These are phyloP conservation scores for Gallinago jamesoni DNA, from an alignment of 2,113 vertebrate genomes.

Conservation along the genomic window DNA sequence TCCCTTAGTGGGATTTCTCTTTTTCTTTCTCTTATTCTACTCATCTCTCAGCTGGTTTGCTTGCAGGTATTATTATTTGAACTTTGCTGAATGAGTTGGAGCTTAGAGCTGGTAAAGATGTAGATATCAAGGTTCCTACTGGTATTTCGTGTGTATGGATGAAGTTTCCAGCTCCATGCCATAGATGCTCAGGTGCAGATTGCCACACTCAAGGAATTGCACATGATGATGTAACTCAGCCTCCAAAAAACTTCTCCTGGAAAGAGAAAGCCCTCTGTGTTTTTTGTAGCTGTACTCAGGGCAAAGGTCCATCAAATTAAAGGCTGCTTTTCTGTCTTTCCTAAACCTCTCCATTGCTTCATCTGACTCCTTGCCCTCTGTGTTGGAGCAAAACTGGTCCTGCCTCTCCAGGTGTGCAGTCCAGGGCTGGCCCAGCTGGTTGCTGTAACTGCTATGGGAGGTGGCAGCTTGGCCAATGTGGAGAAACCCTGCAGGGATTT, in stretches of 20 bases:
- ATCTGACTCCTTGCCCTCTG: not conserved
- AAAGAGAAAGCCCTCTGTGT: not conserved
- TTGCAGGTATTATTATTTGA: not conserved
- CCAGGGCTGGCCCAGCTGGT: not conserved
- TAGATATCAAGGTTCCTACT: not conserved
- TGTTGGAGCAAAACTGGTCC: not conserved
- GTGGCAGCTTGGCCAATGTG: not conserved
- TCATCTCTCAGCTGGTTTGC: not conserved
- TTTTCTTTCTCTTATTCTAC: not conserved
- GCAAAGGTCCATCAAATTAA: not conserved
- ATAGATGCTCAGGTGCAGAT: not conserved
- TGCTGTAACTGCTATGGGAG: not conserved
- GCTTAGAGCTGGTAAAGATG: not conserved
- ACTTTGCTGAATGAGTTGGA: not conserved
- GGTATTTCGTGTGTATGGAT: not conserved
- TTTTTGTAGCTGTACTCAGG: not conserved
- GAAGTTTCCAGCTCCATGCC: not conserved
- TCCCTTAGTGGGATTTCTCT: not conserved
- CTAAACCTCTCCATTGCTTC: not conserved
- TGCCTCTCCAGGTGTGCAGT: not conserved
- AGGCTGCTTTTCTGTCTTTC: not conserved
- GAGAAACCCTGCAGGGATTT: fast-evolving
- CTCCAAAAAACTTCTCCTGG: not conserved
- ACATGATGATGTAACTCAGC: not conserved
- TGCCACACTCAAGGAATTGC: not conserved